Evolutionary conservation across 2,113 vertebrate genomes (phyloP).

Genomic region (Sprattus sprattus): DNA sequence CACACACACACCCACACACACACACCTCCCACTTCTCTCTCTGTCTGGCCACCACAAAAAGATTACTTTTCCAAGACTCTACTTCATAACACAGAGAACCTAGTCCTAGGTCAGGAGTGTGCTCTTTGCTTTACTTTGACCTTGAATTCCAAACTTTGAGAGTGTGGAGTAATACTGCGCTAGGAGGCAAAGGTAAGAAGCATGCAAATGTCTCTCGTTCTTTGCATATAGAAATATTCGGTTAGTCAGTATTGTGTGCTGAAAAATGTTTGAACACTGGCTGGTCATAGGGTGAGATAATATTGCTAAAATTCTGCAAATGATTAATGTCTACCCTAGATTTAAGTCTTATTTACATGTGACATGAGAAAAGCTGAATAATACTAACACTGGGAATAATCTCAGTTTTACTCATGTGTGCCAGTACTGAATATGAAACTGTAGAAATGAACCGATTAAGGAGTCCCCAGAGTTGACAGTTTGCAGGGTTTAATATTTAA

Average conservation of each 20-base stretch:
- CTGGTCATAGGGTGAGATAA: too few species aligned
- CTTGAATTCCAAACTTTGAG: slow-evolving; percentile 41
- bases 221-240: too few species aligned
- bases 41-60: background rate
- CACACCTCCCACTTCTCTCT: slow-evolving; percentile 16
- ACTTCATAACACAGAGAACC: background rate
- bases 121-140: background rate
- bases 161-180: slow-evolving; percentile 24
- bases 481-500: background rate
- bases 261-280: too few species aligned
- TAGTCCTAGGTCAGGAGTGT: background rate
- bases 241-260: too few species aligned
- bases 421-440: background rate
- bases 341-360: too few species aligned
- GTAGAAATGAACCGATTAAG: background rate
- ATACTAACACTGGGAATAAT: background rate
- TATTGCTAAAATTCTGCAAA: too few species aligned
- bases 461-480: background rate
- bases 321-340: too few species aligned
- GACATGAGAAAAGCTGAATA: background rate
- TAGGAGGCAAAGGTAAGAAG: background rate
- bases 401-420: background rate
- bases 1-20: slow-evolving; percentile 33
- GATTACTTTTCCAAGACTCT: background rate
- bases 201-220: background rate